phyloP scores from a whole-genome alignment of 2,113 vertebrate species.

The Burhinus bistriatus region DNA sequence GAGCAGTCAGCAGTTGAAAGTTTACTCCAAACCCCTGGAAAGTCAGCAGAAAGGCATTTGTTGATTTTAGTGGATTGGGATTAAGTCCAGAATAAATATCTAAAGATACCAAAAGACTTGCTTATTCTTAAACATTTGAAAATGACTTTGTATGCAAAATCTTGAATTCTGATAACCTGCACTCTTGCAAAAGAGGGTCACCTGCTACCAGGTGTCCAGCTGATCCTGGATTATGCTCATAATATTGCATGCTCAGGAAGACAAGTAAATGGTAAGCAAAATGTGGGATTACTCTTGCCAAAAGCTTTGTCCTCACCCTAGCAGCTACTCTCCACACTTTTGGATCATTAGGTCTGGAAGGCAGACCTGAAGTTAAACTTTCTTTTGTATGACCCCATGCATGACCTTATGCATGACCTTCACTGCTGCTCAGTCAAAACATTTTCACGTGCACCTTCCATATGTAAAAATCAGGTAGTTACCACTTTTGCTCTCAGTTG shows the following conservation, averaged over 20 bases:
- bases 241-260: neutral
- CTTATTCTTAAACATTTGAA: neutral
- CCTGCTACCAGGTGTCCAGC: neutral
- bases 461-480: neutral
- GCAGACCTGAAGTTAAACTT: neutral
- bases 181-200: neutral
- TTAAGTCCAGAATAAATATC: conserved; percentile 23
- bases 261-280: neutral
- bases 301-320: neutral
- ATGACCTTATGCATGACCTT: no score
- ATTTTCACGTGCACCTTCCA: neutral
- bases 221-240: neutral
- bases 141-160: neutral
- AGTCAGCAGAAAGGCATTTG: conserved; percentile 46
- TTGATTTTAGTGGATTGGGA: conserved; percentile 18
- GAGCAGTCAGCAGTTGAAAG: neutral
- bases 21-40: conserved; percentile 10
- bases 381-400: no score
- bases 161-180: neutral
- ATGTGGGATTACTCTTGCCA: neutral
- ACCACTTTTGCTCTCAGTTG: neutral
- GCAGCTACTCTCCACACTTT: neutral
- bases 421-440: neutral
- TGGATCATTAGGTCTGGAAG: neutral
- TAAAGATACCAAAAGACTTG: neutral